Percentiles rank a stretch among this genome's conserved stretches.
Evolutionary conservation across 2,888 invertebrate genomes (phyloP).

Genomic region (Chydorus sphaericus): DNA sequence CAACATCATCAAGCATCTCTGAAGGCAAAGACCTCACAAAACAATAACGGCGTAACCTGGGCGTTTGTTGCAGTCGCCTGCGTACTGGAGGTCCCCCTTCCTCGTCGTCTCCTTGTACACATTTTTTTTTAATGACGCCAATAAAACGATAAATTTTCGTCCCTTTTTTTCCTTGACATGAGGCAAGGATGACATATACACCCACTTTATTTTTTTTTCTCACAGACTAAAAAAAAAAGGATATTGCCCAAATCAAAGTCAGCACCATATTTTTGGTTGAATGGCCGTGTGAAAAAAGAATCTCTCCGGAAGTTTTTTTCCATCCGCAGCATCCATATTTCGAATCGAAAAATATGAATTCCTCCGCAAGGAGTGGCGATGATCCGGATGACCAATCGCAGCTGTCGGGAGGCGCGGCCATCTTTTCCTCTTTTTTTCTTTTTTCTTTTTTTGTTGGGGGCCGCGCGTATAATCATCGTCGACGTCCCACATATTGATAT

Average conservation of each 20-base stretch:
- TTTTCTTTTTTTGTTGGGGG: too few relatives aligned
- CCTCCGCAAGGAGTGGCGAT: neutral
- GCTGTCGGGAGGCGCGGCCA: slow-evolving; percentile 3
- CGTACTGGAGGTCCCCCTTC: neutral
- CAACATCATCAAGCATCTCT: too few relatives aligned
- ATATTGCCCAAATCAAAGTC: neutral
- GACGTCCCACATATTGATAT: neutral
- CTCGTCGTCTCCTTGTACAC: neutral
- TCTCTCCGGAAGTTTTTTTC: neutral
- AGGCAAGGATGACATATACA: slow-evolving; percentile 2
- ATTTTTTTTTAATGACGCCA: slow-evolving; percentile 13
- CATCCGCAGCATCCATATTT: neutral
- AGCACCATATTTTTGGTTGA: too few relatives aligned
- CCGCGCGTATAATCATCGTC: neutral
- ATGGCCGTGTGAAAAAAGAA: neutral
- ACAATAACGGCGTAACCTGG: too few relatives aligned
- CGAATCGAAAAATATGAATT: neutral
- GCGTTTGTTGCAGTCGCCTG: neutral
- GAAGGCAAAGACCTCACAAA: too few relatives aligned
- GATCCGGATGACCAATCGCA: neutral
- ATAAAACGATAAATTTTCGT: slow-evolving; percentile 16
- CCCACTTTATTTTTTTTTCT: too few relatives aligned
- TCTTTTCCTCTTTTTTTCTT: too few relatives aligned
- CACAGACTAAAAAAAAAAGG: neutral
- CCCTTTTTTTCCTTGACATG: neutral